phyloP scores from a whole-genome alignment of 2,888 invertebrate species.

The Callosobruchus maculatus region DNA sequence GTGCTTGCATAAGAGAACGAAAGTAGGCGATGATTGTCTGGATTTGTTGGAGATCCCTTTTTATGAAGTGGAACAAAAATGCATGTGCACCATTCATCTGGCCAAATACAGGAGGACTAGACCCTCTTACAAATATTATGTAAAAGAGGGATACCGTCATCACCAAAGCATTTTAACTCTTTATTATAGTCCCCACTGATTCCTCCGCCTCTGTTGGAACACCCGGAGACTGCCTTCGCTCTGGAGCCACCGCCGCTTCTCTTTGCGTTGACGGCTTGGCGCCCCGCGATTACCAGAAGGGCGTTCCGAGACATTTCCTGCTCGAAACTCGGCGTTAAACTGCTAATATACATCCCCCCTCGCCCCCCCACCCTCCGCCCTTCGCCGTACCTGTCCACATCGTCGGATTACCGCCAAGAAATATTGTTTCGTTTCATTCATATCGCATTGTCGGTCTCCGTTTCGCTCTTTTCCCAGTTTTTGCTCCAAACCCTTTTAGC shows the following conservation, averaged over 20 bases:
- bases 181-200: too few relatives aligned
- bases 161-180: too few relatives aligned
- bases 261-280: background rate
- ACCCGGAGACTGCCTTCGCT: background rate
- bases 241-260: background rate
- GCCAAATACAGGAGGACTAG: too few relatives aligned
- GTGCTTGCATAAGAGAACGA: too few relatives aligned
- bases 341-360: background rate
- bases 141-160: too few relatives aligned
- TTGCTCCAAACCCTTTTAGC: slow-evolving; percentile 1
- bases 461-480: slow-evolving; percentile 16
- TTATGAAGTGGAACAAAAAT: too few relatives aligned
- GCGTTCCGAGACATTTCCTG: background rate
- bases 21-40: too few relatives aligned
- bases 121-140: too few relatives aligned
- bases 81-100: too few relatives aligned
- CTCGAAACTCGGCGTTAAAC: background rate
- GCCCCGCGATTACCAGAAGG: background rate
- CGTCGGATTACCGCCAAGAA: slow-evolving; percentile 32
- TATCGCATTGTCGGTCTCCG: slow-evolving; percentile 22
- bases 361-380: background rate
- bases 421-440: slow-evolving; percentile 36
- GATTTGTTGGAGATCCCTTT: too few relatives aligned
- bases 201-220: background rate
- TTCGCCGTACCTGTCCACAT: background rate